phyloP scores from a whole-genome alignment of 1,140 invertebrate genomes.

The Medauroidea extradentata region DNA sequence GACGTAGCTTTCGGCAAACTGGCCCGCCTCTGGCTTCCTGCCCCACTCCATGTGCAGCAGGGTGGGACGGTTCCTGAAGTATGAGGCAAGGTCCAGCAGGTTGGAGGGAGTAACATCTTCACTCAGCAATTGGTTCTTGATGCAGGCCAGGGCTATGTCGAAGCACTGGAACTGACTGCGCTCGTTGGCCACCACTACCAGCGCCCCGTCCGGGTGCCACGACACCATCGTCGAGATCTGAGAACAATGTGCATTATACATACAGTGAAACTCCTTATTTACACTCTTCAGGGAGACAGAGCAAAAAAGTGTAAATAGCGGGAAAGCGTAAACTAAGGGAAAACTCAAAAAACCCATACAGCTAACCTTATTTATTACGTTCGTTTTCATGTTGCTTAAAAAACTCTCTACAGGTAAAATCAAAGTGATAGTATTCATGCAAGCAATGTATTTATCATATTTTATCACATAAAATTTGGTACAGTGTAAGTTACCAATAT shows the following conservation, averaged over 20 bases:
- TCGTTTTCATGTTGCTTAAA: too few species aligned
- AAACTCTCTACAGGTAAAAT: too few species aligned
- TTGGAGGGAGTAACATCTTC: conserved; percentile 60
- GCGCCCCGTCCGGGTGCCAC: conserved; percentile 67
- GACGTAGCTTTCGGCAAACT: conserved; percentile 44
- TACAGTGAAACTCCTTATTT: too few species aligned
- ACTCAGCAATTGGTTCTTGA: conserved; percentile 61
- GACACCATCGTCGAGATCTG: conserved; percentile 63
- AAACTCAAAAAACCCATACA: too few species aligned
- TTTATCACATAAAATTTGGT: too few species aligned
- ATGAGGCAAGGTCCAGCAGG: conserved; percentile 62
- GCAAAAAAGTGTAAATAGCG: too few species aligned
- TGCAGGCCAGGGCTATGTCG: conserved; percentile 62
- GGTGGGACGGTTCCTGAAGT: conserved; percentile 61
- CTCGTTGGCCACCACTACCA: conserved; percentile 65
- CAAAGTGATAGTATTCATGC: too few species aligned
- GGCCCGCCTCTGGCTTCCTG: conserved; percentile 47
- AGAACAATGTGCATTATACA: not conserved
- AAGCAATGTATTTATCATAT: too few species aligned
- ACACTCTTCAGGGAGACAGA: too few species aligned
- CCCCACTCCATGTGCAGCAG: conserved; percentile 53
- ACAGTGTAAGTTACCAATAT: too few species aligned
- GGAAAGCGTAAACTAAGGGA: too few species aligned
- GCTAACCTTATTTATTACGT: too few species aligned
- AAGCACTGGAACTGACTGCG: conserved; percentile 73